Base-by-base conservation (phyloP, 2,113 vertebrate species). In the Chlorodrepanis virens region DNA sequence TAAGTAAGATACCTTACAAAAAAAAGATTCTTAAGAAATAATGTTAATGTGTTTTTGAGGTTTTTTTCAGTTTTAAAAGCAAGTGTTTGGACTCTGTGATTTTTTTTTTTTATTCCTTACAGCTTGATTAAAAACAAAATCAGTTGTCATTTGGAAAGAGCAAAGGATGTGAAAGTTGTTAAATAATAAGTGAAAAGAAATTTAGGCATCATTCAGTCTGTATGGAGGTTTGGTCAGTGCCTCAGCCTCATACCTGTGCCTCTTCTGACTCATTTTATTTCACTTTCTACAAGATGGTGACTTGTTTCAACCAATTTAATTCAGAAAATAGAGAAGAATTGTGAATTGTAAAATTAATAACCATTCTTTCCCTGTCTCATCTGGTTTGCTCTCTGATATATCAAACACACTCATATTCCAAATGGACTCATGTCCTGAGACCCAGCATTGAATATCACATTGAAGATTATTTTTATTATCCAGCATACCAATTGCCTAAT, bases 21-120 rank as follows among this genome's bases (percentile, higher is more conserved):
- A 85, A 85, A 88, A 87, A 22, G 2, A 28, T 72, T 29, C 14
- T 69, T 33, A 45, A 63, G 24, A 31, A 83, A 82, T 33, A 0
- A 1, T 40, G 17, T 50, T 39, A 75, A 67, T 24, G 13, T 24
- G 6, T 22, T 90, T 86, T 31, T 39, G 4, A 4, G 3, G 0
- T 0, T 40, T 52, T 83, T 63, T 86, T 56, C n/a, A 67, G 14
- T 5, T 74, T 18, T 47, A 63, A 91, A 91, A 7, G 2, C 4
- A 7, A 76, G 9, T 21, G 2, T 28, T 88, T 7, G 6, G 35
- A 86, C 11, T 42, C 7, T 15, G 6, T n/a, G 4, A 12, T 28
- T 52, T 28, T 10, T 14, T 50, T 56, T 19, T 54, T 72, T 78
- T 52, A 16, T 76, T 85, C 61, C 8, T 12, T 47, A 23, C 8